A percentile compares a stretch with the other conserved stretches of the same genome.
These are phyloP conservation scores for Hetaerina americana DNA, from an alignment of 1,140 invertebrate genomes.

Conservation along the genomic window DNA sequence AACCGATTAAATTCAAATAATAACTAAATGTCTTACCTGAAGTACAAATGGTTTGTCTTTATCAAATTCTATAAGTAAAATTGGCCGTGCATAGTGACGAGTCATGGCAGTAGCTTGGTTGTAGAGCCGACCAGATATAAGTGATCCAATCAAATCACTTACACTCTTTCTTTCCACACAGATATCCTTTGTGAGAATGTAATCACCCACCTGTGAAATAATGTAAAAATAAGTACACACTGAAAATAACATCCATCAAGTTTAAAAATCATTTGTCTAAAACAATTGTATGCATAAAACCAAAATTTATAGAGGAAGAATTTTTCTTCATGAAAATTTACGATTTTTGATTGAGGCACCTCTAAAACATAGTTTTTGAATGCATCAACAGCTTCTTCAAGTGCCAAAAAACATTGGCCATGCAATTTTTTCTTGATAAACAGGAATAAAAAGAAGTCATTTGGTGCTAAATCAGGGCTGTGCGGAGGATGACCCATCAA, in stretches of 20 bases:
- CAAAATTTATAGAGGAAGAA: neutral
- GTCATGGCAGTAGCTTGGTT: constrained; percentile 88
- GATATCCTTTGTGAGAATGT: constrained; percentile 92
- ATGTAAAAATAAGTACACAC: constrained; percentile 12
- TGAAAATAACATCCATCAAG: constrained; percentile 10
- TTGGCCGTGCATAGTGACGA: constrained; percentile 71
- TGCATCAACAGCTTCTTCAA: no score
- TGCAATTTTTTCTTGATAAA: no score
- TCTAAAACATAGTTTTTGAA: no score
- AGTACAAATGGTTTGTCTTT: constrained; percentile 82
- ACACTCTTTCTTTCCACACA: constrained; percentile 95
- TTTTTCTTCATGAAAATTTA: neutral
- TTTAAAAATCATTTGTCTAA: no score
- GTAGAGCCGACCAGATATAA: constrained; percentile 89
- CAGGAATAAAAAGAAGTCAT: no score
- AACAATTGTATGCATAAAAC: no score
- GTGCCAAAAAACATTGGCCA: constrained; percentile 7
- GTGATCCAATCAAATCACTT: constrained; percentile 90
- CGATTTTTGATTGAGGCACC: constrained; percentile 4
- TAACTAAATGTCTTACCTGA: constrained; percentile 63
- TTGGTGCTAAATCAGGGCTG: no score
- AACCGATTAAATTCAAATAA: no score
- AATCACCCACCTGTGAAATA: constrained; percentile 77
- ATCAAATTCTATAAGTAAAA: constrained; percentile 95
- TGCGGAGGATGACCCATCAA: no score